These are phyloP conservation scores for Actinemys pallida DNA, from an alignment of 2,113 vertebrate species.

Conservation along the genomic window DNA sequence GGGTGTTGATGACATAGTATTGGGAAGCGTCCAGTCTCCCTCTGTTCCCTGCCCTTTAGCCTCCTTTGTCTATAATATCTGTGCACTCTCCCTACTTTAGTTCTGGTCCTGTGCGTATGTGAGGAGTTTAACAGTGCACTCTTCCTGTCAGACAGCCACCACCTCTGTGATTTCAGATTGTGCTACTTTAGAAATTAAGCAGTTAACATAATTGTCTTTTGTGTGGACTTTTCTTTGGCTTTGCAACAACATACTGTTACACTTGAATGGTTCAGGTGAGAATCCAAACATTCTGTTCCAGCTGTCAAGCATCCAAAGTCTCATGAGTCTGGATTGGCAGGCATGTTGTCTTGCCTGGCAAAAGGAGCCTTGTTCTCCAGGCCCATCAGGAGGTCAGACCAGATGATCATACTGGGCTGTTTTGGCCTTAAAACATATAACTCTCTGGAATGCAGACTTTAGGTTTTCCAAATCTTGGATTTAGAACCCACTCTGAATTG, in stretches of 20 bases:
- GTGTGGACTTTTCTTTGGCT: neutral
- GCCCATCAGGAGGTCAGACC: neutral
- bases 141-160: neutral
- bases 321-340: neutral
- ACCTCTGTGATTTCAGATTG: neutral
- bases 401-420: neutral
- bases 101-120: neutral
- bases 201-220: neutral
- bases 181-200: neutral
- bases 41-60: neutral
- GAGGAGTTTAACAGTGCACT: neutral
- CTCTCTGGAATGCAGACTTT: neutral
- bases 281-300: neutral
- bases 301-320: neutral
- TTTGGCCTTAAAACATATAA: neutral
- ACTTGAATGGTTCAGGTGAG: neutral
- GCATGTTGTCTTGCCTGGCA: neutral
- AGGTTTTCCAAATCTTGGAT: neutral
- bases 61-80: neutral
- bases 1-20: neutral
- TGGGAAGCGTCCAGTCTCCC: rapidly evolving
- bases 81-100: neutral
- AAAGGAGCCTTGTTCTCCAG: neutral
- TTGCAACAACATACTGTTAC: neutral
- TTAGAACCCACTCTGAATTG: neutral